Conservation (phyloP, 2,888 invertebrate genomes). For the Portevinia maculata region DNA sequence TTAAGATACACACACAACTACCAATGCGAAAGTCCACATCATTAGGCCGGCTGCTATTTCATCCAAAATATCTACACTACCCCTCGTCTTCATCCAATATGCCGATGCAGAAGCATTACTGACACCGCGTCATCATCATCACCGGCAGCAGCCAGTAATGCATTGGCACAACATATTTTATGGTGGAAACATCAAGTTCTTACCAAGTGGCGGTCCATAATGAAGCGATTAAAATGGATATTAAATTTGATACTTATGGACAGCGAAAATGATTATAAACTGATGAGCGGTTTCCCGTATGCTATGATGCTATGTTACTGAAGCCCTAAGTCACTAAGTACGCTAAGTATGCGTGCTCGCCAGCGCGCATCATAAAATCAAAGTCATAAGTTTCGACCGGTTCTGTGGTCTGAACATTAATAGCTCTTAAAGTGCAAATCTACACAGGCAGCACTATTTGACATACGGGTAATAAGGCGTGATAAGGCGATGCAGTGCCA, state of each 20-base stretch:
- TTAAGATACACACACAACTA: slow-evolving; percentile 15
- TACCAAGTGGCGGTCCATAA: slow-evolving; percentile 68
- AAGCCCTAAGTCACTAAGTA: slow-evolving; percentile 15
- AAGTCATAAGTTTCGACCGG: slow-evolving; percentile 65
- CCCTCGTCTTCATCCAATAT: slow-evolving; percentile 25
- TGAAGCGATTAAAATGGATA: slow-evolving; percentile 73
- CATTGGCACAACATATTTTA: slow-evolving; percentile 68
- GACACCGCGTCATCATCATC: slow-evolving; percentile 44
- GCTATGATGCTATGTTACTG: slow-evolving; percentile 22
- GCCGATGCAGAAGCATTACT: slow-evolving; percentile 43
- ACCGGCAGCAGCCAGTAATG: slow-evolving; percentile 54
- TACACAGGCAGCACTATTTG: slow-evolving; percentile 39
- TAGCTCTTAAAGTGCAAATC: slow-evolving; percentile 52
- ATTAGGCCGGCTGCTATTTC: slow-evolving; percentile 59
- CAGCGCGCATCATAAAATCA: slow-evolving; percentile 62
- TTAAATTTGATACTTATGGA: slow-evolving; percentile 74
- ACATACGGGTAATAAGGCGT: slow-evolving; percentile 24
- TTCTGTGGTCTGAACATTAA: slow-evolving; percentile 50
- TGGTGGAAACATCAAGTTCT: slow-evolving; percentile 69
- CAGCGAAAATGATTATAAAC: slow-evolving; percentile 70
- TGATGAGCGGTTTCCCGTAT: slow-evolving; percentile 48
- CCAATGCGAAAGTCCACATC: slow-evolving; percentile 43
- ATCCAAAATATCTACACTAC: slow-evolving; percentile 36
- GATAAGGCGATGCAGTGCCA: slow-evolving; percentile 34
- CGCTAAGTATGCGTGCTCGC: slow-evolving; percentile 25